These are phyloP conservation scores for Rhea pennata DNA, from an alignment of 2,113 vertebrate species.

Conservation along the genomic window DNA sequence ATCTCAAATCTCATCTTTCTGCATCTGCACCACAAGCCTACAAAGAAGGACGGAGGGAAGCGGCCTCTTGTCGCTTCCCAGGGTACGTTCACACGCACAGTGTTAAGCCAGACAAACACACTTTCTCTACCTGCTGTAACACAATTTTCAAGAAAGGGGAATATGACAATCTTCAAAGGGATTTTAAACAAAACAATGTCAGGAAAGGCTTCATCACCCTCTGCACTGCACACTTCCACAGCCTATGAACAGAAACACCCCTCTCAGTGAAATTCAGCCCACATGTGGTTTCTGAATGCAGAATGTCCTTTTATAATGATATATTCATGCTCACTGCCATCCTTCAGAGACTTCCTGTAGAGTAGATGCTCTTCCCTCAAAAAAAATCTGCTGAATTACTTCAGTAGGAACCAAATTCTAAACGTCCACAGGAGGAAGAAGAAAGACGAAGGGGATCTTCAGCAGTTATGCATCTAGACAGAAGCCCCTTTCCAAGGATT, in stretches of 20 bases:
- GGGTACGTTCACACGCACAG: not conserved
- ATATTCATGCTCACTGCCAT: slow-evolving; percentile 20
- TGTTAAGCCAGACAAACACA: not conserved
- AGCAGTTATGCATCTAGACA: not conserved
- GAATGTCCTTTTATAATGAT: slow-evolving; percentile 46
- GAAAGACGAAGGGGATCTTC: not conserved
- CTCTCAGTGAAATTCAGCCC: slow-evolving; percentile 11
- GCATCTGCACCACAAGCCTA: not conserved
- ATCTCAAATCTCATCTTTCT: not conserved
- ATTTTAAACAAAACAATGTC: slow-evolving; percentile 46
- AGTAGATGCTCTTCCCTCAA: not conserved
- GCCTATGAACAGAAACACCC: not conserved
- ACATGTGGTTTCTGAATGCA: slow-evolving; percentile 30
- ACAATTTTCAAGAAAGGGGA: slow-evolving; percentile 32
- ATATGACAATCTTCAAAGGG: slow-evolving; percentile 29
- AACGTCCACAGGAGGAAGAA: not conserved
- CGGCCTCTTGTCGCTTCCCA: not conserved
- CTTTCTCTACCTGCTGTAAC: not conserved
- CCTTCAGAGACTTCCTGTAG: slow-evolving; percentile 18
- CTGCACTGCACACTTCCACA: not conserved
- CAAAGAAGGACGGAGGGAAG: not conserved
- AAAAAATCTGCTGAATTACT: not conserved
- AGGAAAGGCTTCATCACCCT: not conserved
- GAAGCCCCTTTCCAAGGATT: not conserved
- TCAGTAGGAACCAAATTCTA: not conserved